Evolutionary conservation across 2,113 vertebrate genomes (phyloP), one percentile per base, ranked within the genome.

Genomic region (Lota lota): DNA sequence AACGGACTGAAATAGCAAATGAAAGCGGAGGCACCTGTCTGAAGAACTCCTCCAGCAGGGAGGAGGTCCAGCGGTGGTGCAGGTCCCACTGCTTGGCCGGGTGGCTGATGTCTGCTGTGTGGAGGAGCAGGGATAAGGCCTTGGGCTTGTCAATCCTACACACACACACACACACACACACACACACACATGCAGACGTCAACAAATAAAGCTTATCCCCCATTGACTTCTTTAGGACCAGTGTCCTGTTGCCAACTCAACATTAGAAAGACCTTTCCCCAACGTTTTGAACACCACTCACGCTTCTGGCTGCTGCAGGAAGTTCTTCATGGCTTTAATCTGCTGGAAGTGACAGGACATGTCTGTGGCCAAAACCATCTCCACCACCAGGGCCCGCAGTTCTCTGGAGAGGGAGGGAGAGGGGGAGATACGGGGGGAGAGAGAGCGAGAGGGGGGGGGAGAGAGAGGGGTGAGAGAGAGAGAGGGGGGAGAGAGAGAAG

Each of bases 271-370:
- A n/a, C n/a, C n/a, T n/a, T n/a, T 8, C 53, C 11, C n/a, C 53
- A 54, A 14, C 53, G n/a, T n/a, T n/a, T n/a, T n/a, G n/a, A n/a
- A n/a, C n/a, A n/a, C 64, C 17, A 90, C 94, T 87, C 91, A 99
- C 97, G 89, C 92, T 72, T 98, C 96, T 58, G 93, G 92, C 81
- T 96, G 95, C 83, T 96, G 96, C 40, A 99, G 91, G 73, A 91
- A 89, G 66, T 88, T 94, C 67, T 95, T 90, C 93, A 99, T 98
- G 0, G 91, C 93, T 90, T 99, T 97, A 88, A 99, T 93, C 84
- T 97, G 97, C 75, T 99, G 96, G 75, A 98, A 98, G 87, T 99
- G 97, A 74, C 95, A 95, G 1, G 97, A 98, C 96, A 98, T 99
- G 77, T 99, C 97, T 28, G 97, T 99, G 64, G 97, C 95, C 86